phyloP scores from a whole-genome alignment of 2,888 invertebrate genomes.

The Sphaerophoria taeniata region DNA sequence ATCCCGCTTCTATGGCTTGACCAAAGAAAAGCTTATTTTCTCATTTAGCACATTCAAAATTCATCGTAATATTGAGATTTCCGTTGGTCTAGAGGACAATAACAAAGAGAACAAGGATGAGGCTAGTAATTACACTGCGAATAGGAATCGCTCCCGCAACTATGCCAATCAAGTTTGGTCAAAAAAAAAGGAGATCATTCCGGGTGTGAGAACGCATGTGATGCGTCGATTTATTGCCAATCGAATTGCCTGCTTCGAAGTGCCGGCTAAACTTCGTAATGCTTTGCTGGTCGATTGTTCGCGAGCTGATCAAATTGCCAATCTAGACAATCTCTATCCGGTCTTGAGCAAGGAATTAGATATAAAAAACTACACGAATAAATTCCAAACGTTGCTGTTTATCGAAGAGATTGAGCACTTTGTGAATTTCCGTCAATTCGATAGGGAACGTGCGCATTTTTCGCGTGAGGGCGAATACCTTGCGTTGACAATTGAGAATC shows the following conservation, averaged over 20 bases:
- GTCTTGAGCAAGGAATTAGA: slow-evolving; percentile 84
- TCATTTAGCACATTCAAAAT: slow-evolving; percentile 77
- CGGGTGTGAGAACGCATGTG: slow-evolving; percentile 84
- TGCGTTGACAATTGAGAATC: slow-evolving; percentile 89
- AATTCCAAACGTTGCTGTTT: slow-evolving; percentile 89
- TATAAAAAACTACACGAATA: slow-evolving; percentile 86
- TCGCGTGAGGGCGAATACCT: slow-evolving; percentile 88
- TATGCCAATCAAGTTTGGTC: slow-evolving; percentile 79
- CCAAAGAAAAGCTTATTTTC: slow-evolving; percentile 76
- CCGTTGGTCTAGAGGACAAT: slow-evolving; percentile 76
- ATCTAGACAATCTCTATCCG: slow-evolving; percentile 84
- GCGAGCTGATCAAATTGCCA: slow-evolving; percentile 81
- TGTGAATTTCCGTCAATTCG: slow-evolving; percentile 87
- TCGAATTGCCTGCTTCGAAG: slow-evolving; percentile 82
- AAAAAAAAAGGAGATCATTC: slow-evolving; percentile 80
- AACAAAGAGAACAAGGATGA: slow-evolving; percentile 27
- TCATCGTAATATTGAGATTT: slow-evolving; percentile 76
- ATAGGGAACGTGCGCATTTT: slow-evolving; percentile 87
- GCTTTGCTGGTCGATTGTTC: slow-evolving; percentile 83
- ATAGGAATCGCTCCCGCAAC: slow-evolving; percentile 73
- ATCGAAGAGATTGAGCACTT: slow-evolving; percentile 91
- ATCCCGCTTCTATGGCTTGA: slow-evolving; percentile 77
- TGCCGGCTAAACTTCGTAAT: slow-evolving; percentile 84
- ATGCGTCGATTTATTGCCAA: slow-evolving; percentile 86
- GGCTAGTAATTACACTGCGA: background rate